Evolutionary conservation across 2,113 vertebrate genomes (phyloP), one percentile per base, ranked within the genome.

Genomic region (Aplodontia rufa): DNA sequence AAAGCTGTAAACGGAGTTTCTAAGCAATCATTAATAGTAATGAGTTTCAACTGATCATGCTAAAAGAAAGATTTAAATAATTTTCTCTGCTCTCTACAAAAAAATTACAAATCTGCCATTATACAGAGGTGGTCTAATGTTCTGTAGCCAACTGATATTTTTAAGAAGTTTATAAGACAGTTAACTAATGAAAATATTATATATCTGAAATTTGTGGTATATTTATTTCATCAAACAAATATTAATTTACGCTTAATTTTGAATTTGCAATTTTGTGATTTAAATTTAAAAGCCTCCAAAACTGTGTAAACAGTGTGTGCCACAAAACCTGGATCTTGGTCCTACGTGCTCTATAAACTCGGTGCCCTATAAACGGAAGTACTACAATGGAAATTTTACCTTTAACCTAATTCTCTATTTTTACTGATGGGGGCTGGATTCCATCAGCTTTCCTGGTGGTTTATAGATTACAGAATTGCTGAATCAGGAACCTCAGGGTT

Each of bases 401-500:
- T 68, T 80, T 84, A 28, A 62, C 68, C 10, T 49, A 84, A 87
- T 35, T 45, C 55, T 78, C n/a, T 76, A 6, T 22, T 60, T 90
- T 82, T 68, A 78, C 49, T 12, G 40, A 49, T 35, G 4, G 3
- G 53, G 35, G 8, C 45, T 83, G 26, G 20, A 88, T 82, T 89
- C 49, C 22, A n/a, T 78, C 69, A 91, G 49, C 32, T 75, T 94
- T 80, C 72, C 81, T 95, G 71, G 53, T 64, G 35, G 19, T 92
- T 42, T 91, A 71, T 3, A 72, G 76, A 80, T 45, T 68, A 84
- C 7, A 85, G 53, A 81, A 84, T 4, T 84, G 76, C 84, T 80
- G 71, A 94, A 80, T 95, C 95, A 95, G 64, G 64, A 90, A 90
- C 68, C 35, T 53, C 40, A 68, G 51, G 32, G n/a, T 14, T 83